Conservation (phyloP, 2,113 vertebrate species). For the Limanda limanda region DNA sequence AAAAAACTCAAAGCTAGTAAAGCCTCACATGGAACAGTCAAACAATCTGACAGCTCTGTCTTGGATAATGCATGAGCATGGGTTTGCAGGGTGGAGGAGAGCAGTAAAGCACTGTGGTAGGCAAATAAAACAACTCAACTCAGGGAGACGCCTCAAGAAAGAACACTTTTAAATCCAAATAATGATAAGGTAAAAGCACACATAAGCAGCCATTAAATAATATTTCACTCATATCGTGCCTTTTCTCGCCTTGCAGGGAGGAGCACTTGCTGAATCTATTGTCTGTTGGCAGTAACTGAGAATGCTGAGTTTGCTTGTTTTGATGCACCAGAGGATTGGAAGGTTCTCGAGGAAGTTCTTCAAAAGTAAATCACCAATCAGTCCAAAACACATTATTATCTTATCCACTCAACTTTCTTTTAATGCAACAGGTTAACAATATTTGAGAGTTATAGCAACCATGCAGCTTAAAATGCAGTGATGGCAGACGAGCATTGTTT, state of each 20-base stretch:
- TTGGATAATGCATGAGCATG: constrained; percentile 17
- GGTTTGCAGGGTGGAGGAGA: constrained; percentile 12
- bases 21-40: constrained; percentile 34
- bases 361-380: not conserved
- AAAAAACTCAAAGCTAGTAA: constrained; percentile 40
- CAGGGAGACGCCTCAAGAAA: not conserved
- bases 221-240: not conserved
- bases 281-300: not conserved
- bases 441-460: constrained; percentile 5
- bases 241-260: no score
- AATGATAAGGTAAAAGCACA: not conserved
- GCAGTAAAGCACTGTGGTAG: not conserved
- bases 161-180: not conserved
- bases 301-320: constrained; percentile 11
- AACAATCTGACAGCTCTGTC: constrained; percentile 29
- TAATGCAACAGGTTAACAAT: not conserved
- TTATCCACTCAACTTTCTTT: no score
- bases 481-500: constrained; percentile 46
- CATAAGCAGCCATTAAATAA: not conserved
- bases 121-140: constrained; percentile 6
- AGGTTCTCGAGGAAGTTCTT: no score
- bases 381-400: not conserved
- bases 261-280: no score
- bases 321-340: not conserved
- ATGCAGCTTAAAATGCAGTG: not conserved